phyloP scores from a whole-genome alignment of 2,888 invertebrate genomes.

The Lamellibrachia satsuma region DNA sequence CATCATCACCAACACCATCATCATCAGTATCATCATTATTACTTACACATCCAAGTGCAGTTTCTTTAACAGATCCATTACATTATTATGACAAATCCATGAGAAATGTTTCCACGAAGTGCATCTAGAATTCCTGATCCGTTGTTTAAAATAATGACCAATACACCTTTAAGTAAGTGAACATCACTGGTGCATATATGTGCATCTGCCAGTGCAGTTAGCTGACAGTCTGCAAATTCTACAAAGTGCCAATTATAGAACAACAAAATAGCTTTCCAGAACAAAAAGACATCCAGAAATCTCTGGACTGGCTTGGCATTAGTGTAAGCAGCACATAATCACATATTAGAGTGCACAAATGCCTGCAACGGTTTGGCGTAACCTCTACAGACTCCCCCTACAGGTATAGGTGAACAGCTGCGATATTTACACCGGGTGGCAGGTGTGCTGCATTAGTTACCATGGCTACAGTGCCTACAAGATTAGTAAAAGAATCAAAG shows the following conservation, averaged over 20 bases:
- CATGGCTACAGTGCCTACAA: background rate
- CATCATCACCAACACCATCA: no score
- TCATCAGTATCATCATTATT: no score
- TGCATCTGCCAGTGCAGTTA: background rate
- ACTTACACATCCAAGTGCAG: no score
- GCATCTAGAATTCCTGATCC: background rate
- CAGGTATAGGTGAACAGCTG: slow-evolving; percentile 12
- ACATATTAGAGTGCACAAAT: background rate
- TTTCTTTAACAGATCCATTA: no score
- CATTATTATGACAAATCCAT: background rate
- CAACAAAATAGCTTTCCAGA: background rate
- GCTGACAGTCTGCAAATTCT: background rate
- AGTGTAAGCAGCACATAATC: background rate
- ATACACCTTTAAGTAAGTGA: background rate
- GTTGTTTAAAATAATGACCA: background rate
- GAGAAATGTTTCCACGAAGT: background rate
- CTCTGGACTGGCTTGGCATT: background rate
- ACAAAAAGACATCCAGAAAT: slow-evolving; percentile 10
- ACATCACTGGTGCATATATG: background rate
- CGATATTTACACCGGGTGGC: background rate
- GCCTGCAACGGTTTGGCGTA: background rate
- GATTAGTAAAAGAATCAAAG: background rate
- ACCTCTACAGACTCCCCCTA: background rate
- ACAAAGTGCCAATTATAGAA: background rate
- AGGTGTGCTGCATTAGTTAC: slow-evolving; percentile 9